Conservation (phyloP, 2,888 invertebrate genomes). For the Drosophila villosipedis region DNA sequence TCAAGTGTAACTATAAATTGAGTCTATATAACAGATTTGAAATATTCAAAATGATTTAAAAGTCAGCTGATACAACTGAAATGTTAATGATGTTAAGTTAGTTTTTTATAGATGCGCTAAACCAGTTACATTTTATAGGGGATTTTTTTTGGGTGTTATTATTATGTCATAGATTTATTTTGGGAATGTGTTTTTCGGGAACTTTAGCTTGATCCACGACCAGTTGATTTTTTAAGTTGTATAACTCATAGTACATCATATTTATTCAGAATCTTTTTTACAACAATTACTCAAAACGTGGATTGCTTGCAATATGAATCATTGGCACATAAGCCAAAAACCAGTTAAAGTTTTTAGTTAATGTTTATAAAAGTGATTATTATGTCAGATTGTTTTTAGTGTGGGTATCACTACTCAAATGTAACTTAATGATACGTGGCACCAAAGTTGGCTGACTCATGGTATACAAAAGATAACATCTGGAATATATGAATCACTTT, state of each 20-base stretch:
- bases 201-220: neutral
- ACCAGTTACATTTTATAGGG: neutral
- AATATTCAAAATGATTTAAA: neutral
- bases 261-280: neutral
- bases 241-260: neutral
- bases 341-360: constrained; percentile 12
- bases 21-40: neutral
- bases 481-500: constrained; percentile 28
- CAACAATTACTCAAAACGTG: neutral
- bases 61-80: neutral
- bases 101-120: neutral
- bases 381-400: neutral
- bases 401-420: neutral
- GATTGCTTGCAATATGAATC: constrained; percentile 20
- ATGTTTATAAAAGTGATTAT: neutral
- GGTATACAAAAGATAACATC: neutral
- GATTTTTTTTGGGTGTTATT: neutral
- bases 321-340: constrained; percentile 4
- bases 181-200: neutral
- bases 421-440: neutral
- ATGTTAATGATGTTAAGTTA: neutral
- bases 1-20: neutral
- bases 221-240: too few species aligned
- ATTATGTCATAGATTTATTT: constrained; percentile 1
- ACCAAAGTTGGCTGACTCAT: neutral